These are phyloP conservation scores for Ctenopoma kingsleyae DNA, from an alignment of 2,797 vertebrate species.

Conservation along the genomic window DNA sequence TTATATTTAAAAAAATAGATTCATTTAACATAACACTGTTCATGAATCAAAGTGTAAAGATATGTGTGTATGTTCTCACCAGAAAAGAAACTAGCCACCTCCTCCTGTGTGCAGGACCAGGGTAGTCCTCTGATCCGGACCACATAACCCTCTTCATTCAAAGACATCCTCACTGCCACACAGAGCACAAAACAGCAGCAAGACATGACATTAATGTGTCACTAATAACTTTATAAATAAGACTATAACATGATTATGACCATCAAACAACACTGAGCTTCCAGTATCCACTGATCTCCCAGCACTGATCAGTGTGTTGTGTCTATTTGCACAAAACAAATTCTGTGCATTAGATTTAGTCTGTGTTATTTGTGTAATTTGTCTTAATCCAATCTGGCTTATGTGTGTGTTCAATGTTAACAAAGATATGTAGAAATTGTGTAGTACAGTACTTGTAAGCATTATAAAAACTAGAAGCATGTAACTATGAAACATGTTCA, in stretches of 20 bases:
- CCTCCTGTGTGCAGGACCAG: slow-evolving; percentile 89
- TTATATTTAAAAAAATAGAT: not conserved
- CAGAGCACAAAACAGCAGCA: slow-evolving; percentile 42
- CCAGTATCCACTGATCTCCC: not conserved
- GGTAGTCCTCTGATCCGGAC: slow-evolving; percentile 89
- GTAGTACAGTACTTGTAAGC: too few species aligned
- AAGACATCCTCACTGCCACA: slow-evolving; percentile 82
- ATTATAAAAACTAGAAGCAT: not conserved
- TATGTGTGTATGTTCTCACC: slow-evolving; percentile 66
- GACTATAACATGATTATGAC: not conserved
- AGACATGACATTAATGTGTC: slow-evolving; percentile 3
- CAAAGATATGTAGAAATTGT: too few species aligned
- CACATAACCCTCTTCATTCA: slow-evolving; percentile 87
- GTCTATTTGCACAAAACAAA: not conserved
- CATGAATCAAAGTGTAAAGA: not conserved
- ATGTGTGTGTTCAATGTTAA: too few species aligned
- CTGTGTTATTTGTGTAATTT: too few species aligned
- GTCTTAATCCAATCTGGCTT: not conserved
- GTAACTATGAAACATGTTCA: not conserved
- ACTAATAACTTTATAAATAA: not conserved
- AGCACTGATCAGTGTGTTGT: not conserved
- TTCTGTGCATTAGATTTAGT: not conserved
- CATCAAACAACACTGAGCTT: not conserved
- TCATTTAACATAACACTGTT: not conserved
- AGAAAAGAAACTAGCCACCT: slow-evolving; percentile 89